A percentile compares a stretch with the other conserved stretches of the same genome.
phyloP scores from a whole-genome alignment of 2,797 vertebrate genomes.

The Sebastes taczanowskii region DNA sequence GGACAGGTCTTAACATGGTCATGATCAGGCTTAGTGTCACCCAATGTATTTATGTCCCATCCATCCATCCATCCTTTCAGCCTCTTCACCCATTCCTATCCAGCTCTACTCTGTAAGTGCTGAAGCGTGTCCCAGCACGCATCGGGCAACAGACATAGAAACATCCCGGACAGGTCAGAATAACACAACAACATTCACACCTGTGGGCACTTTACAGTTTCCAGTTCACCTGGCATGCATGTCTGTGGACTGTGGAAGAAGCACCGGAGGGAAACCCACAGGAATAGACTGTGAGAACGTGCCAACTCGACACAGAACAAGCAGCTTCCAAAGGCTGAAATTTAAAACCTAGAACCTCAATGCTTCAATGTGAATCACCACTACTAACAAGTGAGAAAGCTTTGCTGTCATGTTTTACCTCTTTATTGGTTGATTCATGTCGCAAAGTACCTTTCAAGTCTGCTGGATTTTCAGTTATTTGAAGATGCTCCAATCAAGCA shows the following conservation, averaged over 20 bases:
- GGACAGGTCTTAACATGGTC: not conserved
- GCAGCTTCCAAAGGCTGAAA: constrained; percentile 8
- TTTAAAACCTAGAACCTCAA: not conserved
- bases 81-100: constrained; percentile 3
- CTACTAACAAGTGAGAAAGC: not conserved
- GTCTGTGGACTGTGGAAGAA: constrained; percentile 14
- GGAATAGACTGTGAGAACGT: constrained; percentile 11
- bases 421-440: constrained; percentile 29
- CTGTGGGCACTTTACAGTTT: constrained; percentile 58
- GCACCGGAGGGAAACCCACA: constrained; percentile 4
- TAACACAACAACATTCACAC: constrained; percentile 51
- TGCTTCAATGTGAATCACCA: not conserved
- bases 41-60: not conserved
- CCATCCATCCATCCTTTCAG: not conserved
- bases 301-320: constrained; percentile 5
- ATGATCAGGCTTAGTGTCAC: constrained; percentile 6
- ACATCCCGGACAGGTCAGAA: constrained; percentile 32
- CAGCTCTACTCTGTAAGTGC: constrained; percentile 12
- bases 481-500: no score
- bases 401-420: constrained; percentile 18
- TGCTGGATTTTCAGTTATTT: constrained; percentile 3
- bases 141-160: not conserved
- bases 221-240: constrained; percentile 34
- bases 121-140: constrained; percentile 6
- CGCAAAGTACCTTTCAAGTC: constrained; percentile 16